These are phyloP conservation scores for Tragelaphus buxtoni DNA, from an alignment of 2,113 vertebrate genomes.

Conservation along the genomic window DNA sequence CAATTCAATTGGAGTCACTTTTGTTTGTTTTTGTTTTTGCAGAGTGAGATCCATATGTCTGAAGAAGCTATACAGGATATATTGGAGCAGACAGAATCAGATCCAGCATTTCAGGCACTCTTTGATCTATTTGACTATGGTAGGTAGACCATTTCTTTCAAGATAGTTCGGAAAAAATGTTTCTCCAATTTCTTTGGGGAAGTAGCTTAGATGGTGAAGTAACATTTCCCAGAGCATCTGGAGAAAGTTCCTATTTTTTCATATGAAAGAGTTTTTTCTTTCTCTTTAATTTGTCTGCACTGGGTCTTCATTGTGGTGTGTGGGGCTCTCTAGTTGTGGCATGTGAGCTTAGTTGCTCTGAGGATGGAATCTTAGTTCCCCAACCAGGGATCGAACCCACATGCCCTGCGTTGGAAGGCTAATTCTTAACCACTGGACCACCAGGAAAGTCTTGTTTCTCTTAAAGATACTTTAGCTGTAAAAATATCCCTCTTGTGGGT, in stretches of 20 bases:
- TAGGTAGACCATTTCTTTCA: conserved; percentile 72
- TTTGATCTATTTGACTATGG: conserved; percentile 97
- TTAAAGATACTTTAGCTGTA: background rate
- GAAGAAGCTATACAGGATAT: conserved; percentile 98
- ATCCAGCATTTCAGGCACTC: conserved; percentile 97
- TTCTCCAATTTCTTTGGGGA: background rate
- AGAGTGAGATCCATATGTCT: conserved; percentile 99
- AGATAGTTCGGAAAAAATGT: background rate
- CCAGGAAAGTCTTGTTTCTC: background rate
- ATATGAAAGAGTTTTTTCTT: background rate
- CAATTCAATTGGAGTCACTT: background rate
- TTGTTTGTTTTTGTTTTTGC: background rate
- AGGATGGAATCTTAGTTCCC: background rate
- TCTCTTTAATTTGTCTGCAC: background rate
- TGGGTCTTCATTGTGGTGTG: background rate
- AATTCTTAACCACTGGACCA: background rate
- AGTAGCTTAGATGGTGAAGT: background rate
- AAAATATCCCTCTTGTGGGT: background rate
- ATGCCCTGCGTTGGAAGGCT: background rate
- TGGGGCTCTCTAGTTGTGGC: background rate
- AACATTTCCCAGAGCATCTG: background rate
- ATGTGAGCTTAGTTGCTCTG: background rate
- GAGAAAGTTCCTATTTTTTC: background rate
- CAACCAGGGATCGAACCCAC: background rate
- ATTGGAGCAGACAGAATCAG: conserved; percentile 95